Base-by-base conservation (phyloP, 2,888 invertebrate species). In the Trachelus troglodyta region DNA sequence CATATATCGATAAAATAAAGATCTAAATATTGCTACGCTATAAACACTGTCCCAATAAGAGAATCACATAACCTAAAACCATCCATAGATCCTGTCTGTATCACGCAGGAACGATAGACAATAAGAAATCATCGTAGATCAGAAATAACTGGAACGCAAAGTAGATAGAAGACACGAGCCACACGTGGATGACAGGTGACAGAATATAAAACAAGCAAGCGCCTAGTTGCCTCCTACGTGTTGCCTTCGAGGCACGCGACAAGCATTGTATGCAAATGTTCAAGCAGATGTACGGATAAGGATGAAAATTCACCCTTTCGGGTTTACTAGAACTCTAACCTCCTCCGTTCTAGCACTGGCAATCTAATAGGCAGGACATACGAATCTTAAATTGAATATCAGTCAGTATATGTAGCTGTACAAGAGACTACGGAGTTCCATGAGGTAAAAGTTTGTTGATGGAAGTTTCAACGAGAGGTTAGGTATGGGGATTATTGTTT, bases 181-280 rank as follows among this genome's bases (percentile, higher is more conserved):
- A 81, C 87, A 86, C 87, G 87, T 86, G 87, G 78, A 79, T 85
- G 88, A 87, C 89, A 89, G 89, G 89, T 90, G 89, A 88, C 78
- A 77, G 84, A 85, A 89, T 88, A 87, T 84, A 82, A 81, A 85
- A 85, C 40, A 76, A 80, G 73, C 75, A 11, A 76, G 75, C 69
- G 74, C 30, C 76, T n/a, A 76, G 77, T 77, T 79, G 56, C 81
- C 85, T 84, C 84, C 83, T 86, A 86, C 85, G 85, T 81, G 83
- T 82, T 76, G 82, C 79, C 81, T 86, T 82, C 74, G 75, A 82
- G 86, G 84, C 88, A 89, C 89, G 90, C 90, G 89, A 89, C 88
- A 85, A 85, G 87, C 86, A 89, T 89, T 89, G 88, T 90, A 90
- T 90, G 89, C 86, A 88, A 91, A 90, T 90, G 82, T 69, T 69